Percentiles rank a stretch among this genome's conserved stretches.
Evolutionary conservation across 2,113 vertebrate genomes (phyloP).

Genomic region (Passerina amoena): DNA sequence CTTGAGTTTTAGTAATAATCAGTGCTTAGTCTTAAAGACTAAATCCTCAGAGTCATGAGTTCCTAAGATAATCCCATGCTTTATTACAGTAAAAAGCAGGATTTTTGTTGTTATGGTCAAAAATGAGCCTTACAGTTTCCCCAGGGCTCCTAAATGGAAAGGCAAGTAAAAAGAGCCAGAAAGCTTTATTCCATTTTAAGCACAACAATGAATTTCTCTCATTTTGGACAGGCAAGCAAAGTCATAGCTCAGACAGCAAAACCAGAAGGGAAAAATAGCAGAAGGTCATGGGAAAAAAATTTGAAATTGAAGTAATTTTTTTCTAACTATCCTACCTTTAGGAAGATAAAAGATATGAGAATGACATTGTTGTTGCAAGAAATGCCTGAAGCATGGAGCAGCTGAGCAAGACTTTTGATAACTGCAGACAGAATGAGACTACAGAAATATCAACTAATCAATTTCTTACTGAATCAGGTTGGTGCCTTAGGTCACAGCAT

Average conservation of each 20-base stretch:
- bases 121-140: constrained; percentile 4
- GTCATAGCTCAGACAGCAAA: background rate
- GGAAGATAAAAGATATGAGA: background rate
- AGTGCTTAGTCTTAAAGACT: constrained; percentile 6
- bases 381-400: background rate
- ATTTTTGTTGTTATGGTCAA: background rate
- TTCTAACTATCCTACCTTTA: background rate
- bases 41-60: background rate
- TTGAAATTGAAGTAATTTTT: background rate
- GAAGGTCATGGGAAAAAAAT: background rate
- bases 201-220: background rate
- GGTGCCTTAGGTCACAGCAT: background rate
- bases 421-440: constrained; percentile 7
- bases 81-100: constrained; percentile 12
- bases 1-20: constrained; percentile 5
- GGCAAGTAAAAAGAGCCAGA: background rate
- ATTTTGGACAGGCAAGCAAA: background rate
- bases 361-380: background rate
- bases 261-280: background rate
- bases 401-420: constrained; percentile 2
- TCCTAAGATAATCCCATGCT: constrained; percentile 20
- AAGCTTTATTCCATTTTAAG: background rate
- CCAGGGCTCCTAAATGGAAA: background rate
- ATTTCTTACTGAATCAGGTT: background rate
- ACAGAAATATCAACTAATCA: constrained; percentile 29